A percentile compares a stretch with the other conserved stretches of the same genome.
phyloP scores from a whole-genome alignment of 2,888 invertebrate genomes.

The Pseudoips prasinana region DNA sequence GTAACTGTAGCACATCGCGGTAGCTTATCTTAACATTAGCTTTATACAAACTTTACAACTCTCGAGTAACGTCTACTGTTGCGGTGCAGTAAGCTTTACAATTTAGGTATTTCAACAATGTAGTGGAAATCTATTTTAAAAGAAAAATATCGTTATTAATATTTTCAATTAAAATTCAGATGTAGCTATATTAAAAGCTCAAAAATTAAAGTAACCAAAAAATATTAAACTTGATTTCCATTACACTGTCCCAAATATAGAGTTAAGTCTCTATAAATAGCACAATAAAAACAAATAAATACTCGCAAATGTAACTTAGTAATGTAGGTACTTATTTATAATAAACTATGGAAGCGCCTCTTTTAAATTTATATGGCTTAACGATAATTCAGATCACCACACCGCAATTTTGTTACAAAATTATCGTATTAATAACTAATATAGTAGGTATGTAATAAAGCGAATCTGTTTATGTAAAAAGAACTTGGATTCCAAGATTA shows the following conservation, averaged over 20 bases:
- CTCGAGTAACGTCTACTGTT: slow-evolving; percentile 16
- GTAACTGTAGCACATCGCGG: slow-evolving; percentile 31
- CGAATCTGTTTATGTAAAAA: no score
- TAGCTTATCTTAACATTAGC: slow-evolving; percentile 25
- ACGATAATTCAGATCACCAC: slow-evolving; percentile 16
- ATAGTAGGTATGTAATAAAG: no score
- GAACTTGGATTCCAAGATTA: no score
- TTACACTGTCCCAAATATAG: slow-evolving; percentile 8
- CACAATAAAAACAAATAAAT: slow-evolving; percentile 3
- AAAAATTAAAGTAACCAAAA: slow-evolving; percentile 2
- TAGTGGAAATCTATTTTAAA: slow-evolving; percentile 26
- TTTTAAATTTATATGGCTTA: slow-evolving; percentile 27
- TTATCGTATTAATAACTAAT: no score
- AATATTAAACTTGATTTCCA: slow-evolving; percentile 21
- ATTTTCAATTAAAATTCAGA: no score
- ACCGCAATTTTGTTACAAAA: slow-evolving; percentile 16
- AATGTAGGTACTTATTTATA: slow-evolving; percentile 17
- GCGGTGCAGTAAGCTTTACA: slow-evolving; percentile 22
- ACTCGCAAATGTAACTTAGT: slow-evolving; percentile 17
- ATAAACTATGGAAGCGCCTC: slow-evolving; percentile 34
- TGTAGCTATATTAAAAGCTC: no score
- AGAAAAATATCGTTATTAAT: no score
- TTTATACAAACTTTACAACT: slow-evolving; percentile 22
- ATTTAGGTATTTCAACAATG: neutral
- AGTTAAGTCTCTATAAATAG: neutral